phyloP scores from a whole-genome alignment of 2,113 vertebrate species.

The Brevimyrus niger region DNA sequence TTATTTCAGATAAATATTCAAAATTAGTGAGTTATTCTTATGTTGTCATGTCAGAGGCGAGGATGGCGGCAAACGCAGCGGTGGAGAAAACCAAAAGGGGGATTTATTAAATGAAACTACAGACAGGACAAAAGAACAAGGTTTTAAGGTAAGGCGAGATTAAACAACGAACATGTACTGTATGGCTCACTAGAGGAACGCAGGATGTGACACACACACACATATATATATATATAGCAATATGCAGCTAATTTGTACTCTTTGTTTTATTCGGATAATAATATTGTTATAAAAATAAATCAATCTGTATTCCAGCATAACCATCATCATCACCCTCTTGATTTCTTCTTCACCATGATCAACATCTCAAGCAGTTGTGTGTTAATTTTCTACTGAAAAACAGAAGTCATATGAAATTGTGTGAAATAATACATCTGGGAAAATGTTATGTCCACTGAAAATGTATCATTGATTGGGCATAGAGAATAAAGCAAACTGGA shows the following conservation, averaged over 20 bases:
- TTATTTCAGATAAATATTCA: neutral
- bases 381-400: neutral
- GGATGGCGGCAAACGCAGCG: neutral
- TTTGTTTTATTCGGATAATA: neutral
- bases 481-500: neutral
- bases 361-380: neutral
- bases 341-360: neutral
- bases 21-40: neutral
- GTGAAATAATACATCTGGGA: neutral
- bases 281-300: neutral
- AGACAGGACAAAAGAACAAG: too few species aligned
- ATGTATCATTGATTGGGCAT: neutral
- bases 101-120: too few species aligned
- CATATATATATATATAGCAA: neutral
- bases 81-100: too few species aligned
- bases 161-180: too few species aligned
- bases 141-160: too few species aligned
- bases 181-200: too few species aligned
- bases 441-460: neutral
- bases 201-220: too few species aligned
- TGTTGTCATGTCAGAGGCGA: neutral
- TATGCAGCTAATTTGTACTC: neutral
- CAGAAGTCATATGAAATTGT: neutral
- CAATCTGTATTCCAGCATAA: neutral
- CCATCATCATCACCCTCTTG: neutral